Evolutionary conservation across 64 coral and sea anemone species (phyloP).

Genomic region (Orbicella faveolata): DNA sequence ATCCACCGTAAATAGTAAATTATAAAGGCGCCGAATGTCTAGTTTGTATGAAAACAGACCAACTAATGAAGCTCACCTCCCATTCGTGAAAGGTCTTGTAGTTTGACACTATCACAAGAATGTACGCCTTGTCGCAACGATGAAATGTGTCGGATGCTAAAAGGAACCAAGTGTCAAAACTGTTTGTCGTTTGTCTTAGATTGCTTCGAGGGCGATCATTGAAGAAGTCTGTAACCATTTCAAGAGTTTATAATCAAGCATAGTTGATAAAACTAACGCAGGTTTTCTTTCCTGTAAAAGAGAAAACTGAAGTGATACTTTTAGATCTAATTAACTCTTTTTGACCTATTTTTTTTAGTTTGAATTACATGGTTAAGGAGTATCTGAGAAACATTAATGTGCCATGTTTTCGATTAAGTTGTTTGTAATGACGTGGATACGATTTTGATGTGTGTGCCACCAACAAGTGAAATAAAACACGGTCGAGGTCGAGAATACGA

Average conservation of each 20-base stretch:
- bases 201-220: neutral
- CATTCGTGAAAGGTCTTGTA: neutral
- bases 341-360: neutral
- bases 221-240: neutral
- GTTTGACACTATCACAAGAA: neutral
- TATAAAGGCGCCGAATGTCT: neutral
- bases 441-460: neutral
- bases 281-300: neutral
- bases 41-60: neutral
- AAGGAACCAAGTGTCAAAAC: neutral
- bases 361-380: neutral
- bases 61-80: neutral
- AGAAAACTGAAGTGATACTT: neutral
- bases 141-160: conserved; percentile 28
- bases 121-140: neutral
- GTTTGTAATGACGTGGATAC: neutral
- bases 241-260: neutral
- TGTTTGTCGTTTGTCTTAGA: neutral
- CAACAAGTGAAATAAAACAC: neutral
- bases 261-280: neutral
- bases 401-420: neutral
- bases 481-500: neutral
- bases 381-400: neutral
- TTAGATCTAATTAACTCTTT: too few species aligned
- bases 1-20: too few species aligned